Conservation (phyloP, 1,140 invertebrate genomes). For the Bathynomus jamesi region DNA sequence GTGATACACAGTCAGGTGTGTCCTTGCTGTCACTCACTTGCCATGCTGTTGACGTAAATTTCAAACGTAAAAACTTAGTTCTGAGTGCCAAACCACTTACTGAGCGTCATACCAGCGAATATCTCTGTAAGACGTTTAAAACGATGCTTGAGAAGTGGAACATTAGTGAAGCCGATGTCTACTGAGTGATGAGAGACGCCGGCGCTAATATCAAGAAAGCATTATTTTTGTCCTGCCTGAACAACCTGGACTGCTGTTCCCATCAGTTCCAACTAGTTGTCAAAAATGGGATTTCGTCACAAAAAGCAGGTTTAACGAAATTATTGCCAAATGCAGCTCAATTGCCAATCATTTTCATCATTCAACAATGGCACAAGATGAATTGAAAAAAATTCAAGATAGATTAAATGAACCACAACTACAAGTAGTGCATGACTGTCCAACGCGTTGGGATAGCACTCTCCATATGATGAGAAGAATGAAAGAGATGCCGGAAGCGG, state of each 20-base stretch:
- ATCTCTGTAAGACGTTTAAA: background rate
- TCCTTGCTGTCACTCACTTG: background rate
- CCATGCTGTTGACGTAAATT: background rate
- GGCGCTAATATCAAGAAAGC: constrained; percentile 8
- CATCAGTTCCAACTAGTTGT: background rate
- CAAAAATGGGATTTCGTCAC: background rate
- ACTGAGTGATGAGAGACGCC: constrained; percentile 3
- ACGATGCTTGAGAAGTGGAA: background rate
- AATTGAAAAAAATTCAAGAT: constrained; percentile 3
- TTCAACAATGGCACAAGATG: constrained; percentile 1
- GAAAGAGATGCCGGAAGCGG: constrained; percentile 4
- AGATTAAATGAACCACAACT: background rate
- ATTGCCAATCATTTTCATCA: background rate
- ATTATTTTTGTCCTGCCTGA: background rate
- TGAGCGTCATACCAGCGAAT: background rate
- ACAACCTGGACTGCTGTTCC: background rate
- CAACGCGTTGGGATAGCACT: background rate
- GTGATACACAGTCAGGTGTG: background rate
- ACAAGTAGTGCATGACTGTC: background rate
- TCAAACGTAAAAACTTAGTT: background rate
- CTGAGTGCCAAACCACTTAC: background rate
- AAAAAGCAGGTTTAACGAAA: background rate
- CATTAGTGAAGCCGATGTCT: background rate
- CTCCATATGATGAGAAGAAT: background rate
- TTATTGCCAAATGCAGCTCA: background rate